These are phyloP conservation scores for Xyrauchen texanus DNA, from an alignment of 2,113 vertebrate genomes.

Conservation along the genomic window DNA sequence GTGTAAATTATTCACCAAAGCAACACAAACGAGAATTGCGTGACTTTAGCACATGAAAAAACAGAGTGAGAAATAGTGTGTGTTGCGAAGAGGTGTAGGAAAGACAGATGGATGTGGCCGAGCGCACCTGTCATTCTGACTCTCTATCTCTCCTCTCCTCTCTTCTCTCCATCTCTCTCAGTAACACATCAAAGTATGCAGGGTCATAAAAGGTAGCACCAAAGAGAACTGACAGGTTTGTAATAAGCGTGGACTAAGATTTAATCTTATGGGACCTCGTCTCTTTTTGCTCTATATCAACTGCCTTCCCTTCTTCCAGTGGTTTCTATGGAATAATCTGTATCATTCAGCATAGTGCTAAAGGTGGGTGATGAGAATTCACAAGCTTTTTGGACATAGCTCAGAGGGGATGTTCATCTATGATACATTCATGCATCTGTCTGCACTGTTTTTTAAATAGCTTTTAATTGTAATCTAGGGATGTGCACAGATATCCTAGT, in stretches of 20 bases:
- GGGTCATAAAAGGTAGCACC: conserved; percentile 34
- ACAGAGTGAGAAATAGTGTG: conserved; percentile 45
- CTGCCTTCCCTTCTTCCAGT: not conserved
- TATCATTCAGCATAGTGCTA: not conserved
- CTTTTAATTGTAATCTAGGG: too few species aligned
- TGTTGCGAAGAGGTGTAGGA: conserved; percentile 36
- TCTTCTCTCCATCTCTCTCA: not conserved
- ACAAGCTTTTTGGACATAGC: too few species aligned
- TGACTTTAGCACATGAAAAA: conserved; percentile 34
- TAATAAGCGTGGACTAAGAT: conserved; percentile 32
- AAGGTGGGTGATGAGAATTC: not conserved
- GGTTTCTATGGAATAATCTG: not conserved
- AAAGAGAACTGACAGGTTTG: conserved; percentile 46
- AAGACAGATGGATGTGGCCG: conserved; percentile 35
- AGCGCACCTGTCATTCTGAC: conserved; percentile 33
- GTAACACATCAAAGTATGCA: conserved; percentile 40
- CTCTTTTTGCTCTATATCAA: not conserved
- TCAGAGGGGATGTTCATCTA: too few species aligned
- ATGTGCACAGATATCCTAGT: too few species aligned
- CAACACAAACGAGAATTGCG: conserved; percentile 9
- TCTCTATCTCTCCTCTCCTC: conserved; percentile 15
- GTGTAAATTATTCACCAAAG: conserved; percentile 52
- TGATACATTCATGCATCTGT: too few species aligned
- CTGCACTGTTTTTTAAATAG: too few species aligned
- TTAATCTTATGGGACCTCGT: conserved; percentile 8